Evolutionary conservation across 2,113 vertebrate genomes (phyloP), one percentile per base, ranked within the genome.

Genomic region (Lamprotornis superbus): DNA sequence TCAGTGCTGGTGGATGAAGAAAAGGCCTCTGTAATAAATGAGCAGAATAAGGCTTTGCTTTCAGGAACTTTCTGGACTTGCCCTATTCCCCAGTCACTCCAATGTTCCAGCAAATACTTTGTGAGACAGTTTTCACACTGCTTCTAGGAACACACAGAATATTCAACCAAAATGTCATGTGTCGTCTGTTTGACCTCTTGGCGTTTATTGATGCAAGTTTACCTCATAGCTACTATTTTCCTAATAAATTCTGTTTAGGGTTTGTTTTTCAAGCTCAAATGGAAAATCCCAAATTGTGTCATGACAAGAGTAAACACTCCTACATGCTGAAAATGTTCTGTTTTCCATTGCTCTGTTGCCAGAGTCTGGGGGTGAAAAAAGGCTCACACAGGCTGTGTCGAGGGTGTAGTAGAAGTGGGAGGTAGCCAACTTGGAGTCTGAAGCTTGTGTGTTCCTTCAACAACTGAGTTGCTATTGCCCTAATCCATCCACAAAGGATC

Each of bases 141-240:
- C 91, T 96, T 96, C 96, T 97, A 97, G 95, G 94, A 97, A 95
- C 77, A 90, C 76, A 64, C n/a, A 83, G 65, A 79, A 84, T 94
- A 89, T 84, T 94, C 76, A 92, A 90, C 49, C 28, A 84, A 92
- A 93, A 94, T 91, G 52, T 85, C 87, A 84, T 93, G 76, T 2
- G 7, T 89, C 0, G 8, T 50, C 83, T 92, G 27, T 83, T 92
- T 94, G 95, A 97, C 94, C 95, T 94, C 80, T 92, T 94, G 94
- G 95, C 73, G 2, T 64, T 61, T 18, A 6, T 79, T 93, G 69
- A 76, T 69, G 53, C 33, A 77, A 67, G 65, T 95, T 94, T 94
- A 93, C 96, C 92, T 96, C 95, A 96, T 94, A 82, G 88, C 88
- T 94, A 87, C 95, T 94, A 90, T 96, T 97, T 97, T 94, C 90